Conservation (phyloP, 2,113 vertebrate species). For the Sinocyclocheilus anophthalmus region DNA sequence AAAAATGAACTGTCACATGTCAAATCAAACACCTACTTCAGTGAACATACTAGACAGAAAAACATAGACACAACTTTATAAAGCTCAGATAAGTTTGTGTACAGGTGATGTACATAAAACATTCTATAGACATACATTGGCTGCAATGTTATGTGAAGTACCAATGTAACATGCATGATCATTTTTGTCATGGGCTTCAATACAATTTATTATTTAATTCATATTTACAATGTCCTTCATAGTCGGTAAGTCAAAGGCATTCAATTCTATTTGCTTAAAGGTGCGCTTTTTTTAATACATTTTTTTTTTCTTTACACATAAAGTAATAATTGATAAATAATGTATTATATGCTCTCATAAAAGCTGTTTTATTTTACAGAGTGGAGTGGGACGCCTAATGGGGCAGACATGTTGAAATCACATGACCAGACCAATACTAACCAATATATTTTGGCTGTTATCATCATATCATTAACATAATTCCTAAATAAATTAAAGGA, state of each 20-base stretch:
- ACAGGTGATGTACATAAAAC: constrained; percentile 8
- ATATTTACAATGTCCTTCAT: constrained; percentile 38
- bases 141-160: constrained; percentile 57
- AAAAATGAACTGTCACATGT: neutral
- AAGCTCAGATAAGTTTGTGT: constrained; percentile 33
- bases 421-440: too few relatives aligned
- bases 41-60: constrained; percentile 22
- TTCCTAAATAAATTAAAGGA: too few relatives aligned
- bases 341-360: neutral
- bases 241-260: constrained; percentile 36
- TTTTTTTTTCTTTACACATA: neutral
- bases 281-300: neutral
- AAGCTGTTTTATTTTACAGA: neutral
- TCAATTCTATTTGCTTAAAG: constrained; percentile 20
- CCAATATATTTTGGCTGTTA: too few relatives aligned
- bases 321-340: neutral
- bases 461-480: too few relatives aligned
- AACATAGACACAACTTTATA: constrained; percentile 17
- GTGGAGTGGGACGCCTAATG: neutral
- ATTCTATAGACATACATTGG: constrained; percentile 44
- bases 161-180: constrained; percentile 71
- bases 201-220: constrained; percentile 55
- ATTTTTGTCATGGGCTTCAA: constrained; percentile 74
- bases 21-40: constrained; percentile 23
- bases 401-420: neutral